These are phyloP conservation scores for Holothuria leucospilota DNA, from an alignment of 53 echinoderm and acorn worm species.

Conservation along the genomic window DNA sequence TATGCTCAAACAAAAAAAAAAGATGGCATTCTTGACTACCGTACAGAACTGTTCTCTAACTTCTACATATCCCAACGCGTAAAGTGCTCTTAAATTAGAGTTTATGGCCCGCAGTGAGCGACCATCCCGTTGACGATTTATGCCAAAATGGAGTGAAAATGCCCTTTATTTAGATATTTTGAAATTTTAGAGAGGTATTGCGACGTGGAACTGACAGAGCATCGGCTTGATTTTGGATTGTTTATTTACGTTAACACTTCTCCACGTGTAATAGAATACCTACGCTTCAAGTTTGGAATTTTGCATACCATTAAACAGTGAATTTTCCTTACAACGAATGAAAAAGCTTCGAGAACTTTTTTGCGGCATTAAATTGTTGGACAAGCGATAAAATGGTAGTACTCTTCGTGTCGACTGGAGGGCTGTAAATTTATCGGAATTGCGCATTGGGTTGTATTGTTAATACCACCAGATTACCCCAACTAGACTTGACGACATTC, in stretches of 20 bases:
- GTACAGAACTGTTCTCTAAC: too few species aligned
- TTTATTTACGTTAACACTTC: constrained; percentile 45
- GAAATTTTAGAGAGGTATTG: constrained; percentile 22
- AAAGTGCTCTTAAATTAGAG: constrained; percentile 40
- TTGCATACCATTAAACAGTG: background rate
- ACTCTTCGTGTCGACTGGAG: background rate
- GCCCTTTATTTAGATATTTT: constrained; percentile 44
- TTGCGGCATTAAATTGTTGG: background rate
- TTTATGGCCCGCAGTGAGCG: background rate
- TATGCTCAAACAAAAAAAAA: too few species aligned
- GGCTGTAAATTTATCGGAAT: constrained; percentile 6
- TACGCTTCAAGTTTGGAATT: background rate
- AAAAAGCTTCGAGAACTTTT: background rate
- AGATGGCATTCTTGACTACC: too few species aligned
- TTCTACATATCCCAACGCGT: background rate
- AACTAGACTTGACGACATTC: background rate
- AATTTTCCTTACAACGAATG: background rate
- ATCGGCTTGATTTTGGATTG: background rate
- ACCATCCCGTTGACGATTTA: constrained; percentile 4
- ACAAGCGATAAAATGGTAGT: constrained; percentile 23
- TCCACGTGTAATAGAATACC: constrained; percentile 32
- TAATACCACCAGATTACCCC: constrained; percentile 4
- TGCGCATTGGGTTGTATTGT: background rate
- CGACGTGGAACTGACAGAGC: background rate
- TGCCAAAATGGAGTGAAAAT: constrained; percentile 17